Evolutionary conservation across 2,888 invertebrate species (phyloP).

Genomic region (Caenorhabditis becei): DNA sequence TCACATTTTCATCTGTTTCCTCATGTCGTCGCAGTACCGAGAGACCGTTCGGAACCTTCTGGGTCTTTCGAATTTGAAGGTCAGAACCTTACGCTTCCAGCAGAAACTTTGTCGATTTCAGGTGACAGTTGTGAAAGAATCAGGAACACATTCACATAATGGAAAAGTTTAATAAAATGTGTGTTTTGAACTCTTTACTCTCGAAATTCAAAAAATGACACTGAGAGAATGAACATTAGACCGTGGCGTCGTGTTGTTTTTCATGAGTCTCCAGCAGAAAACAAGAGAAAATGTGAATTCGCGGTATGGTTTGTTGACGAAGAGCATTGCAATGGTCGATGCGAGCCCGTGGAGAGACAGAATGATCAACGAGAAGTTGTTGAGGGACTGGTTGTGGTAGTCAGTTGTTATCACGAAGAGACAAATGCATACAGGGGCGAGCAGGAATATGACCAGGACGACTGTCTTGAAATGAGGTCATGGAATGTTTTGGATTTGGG

Average conservation of each 20-base stretch:
- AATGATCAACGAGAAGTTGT: slow-evolving; percentile 13
- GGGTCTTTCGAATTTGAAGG: background rate
- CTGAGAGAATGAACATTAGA: too few species aligned
- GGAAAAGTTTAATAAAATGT: background rate
- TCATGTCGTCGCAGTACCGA: slow-evolving; percentile 38
- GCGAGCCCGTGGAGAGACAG: slow-evolving; percentile 22
- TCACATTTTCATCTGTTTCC: slow-evolving; percentile 32
- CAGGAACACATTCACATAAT: background rate
- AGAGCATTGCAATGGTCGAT: slow-evolving; percentile 12
- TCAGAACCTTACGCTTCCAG: background rate
- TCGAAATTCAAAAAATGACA: too few species aligned
- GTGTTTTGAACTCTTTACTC: too few species aligned
- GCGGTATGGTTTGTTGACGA: slow-evolving; percentile 25
- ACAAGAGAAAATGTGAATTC: background rate
- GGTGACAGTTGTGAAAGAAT: background rate
- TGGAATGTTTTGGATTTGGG: too few species aligned
- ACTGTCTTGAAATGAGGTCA: slow-evolving; percentile 4
- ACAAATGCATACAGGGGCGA: slow-evolving; percentile 8
- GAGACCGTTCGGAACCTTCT: slow-evolving; percentile 11
- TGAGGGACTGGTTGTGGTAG: slow-evolving; percentile 16
- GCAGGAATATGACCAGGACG: slow-evolving; percentile 7
- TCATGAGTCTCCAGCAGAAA: background rate
- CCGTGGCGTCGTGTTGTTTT: too few species aligned
- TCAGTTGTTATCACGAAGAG: slow-evolving; percentile 6
- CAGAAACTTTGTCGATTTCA: background rate